A percentile compares a stretch with the other conserved stretches of the same genome.
phyloP scores from a whole-genome alignment of 1,140 invertebrate species.

The Acromyrmex echinatior region DNA sequence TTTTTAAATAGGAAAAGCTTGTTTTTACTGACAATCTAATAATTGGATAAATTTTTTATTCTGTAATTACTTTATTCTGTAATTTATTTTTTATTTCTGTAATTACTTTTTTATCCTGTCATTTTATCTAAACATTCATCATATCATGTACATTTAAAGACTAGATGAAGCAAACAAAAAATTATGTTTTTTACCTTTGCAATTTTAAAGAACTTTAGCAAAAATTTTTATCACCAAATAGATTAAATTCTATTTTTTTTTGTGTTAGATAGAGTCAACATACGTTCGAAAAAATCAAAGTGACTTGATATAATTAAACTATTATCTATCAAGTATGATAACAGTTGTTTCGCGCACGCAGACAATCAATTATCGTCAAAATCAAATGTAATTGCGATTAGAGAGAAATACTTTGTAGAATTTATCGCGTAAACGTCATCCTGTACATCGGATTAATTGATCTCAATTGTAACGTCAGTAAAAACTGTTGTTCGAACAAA shows the following conservation, averaged over 20 bases:
- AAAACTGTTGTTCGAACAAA: slow-evolving; percentile 4
- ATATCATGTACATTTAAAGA: not conserved
- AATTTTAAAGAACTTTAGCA: not conserved
- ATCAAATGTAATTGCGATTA: slow-evolving; percentile 35
- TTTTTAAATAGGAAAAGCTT: not conserved
- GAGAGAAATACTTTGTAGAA: not conserved
- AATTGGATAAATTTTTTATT: not conserved
- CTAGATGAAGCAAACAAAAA: not conserved
- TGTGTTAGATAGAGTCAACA: not conserved
- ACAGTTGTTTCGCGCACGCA: not conserved
- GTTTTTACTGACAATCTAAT: not conserved
- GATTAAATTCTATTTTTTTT: slow-evolving; percentile 3
- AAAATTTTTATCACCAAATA: not conserved
- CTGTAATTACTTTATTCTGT: too few species aligned
- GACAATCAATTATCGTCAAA: slow-evolving; percentile 39
- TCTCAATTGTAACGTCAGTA: not conserved
- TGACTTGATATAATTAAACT: slow-evolving; percentile 21
- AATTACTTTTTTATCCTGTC: too few species aligned
- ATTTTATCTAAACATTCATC: not conserved
- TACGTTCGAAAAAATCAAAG: not conserved
- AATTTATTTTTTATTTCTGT: not conserved
- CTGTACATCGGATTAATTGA: slow-evolving; percentile 8
- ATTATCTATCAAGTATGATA: slow-evolving; percentile 5
- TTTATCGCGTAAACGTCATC: not conserved
- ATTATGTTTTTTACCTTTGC: not conserved